Base-by-base conservation (phyloP, 2,888 invertebrate genomes). In the Hyppa rectilinea region DNA sequence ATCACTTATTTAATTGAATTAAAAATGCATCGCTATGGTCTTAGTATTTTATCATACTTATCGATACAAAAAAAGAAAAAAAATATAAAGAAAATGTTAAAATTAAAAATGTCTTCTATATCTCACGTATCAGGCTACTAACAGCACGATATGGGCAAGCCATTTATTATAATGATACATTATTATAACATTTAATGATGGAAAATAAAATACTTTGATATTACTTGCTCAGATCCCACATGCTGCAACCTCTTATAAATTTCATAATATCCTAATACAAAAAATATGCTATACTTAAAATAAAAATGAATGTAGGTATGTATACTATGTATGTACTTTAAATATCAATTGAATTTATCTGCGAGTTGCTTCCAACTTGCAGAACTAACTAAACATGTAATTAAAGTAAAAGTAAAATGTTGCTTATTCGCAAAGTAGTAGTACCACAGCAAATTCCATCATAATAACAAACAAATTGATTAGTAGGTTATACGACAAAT, bases 311-410 rank as follows among this genome's bases (percentile, higher is more conserved):
- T 78, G 62, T 70, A 66, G 74, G 70, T 75, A 74, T 83, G 71
- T 78, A 79, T 82, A 81, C 68, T 75, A 71, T 75, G 70, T 73
- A 84, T 83, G 85, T 83, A 84, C 83, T 84, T 81, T 67, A 75
- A 79, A 83, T 80, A 84, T 84, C 83, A 84, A 78, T 77, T 84
- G 82, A 75, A 74, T 82, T 75, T 65, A 75, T 70, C 63, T 81
- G 82, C 82, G 73, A 74, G 71, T 75, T 69, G 59, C 49, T 71
- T 69, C 23, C 43, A 69, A 74, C 75, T 77, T 75, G 80, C 20
- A 73, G 71, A 68, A 61, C 68, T 71, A 76, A 76, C 69, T 64
- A 73, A 78, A 66, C 59, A 73, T 58, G 50, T 49, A 80, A 69
- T 40, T 72, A 38, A 68, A 75, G 71, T 69, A 74, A 71, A 61